Percentiles rank a stretch among this genome's conserved stretches.
Evolutionary conservation across 2,113 vertebrate genomes (phyloP).

Genomic region (Dicentrarchus labrax): DNA sequence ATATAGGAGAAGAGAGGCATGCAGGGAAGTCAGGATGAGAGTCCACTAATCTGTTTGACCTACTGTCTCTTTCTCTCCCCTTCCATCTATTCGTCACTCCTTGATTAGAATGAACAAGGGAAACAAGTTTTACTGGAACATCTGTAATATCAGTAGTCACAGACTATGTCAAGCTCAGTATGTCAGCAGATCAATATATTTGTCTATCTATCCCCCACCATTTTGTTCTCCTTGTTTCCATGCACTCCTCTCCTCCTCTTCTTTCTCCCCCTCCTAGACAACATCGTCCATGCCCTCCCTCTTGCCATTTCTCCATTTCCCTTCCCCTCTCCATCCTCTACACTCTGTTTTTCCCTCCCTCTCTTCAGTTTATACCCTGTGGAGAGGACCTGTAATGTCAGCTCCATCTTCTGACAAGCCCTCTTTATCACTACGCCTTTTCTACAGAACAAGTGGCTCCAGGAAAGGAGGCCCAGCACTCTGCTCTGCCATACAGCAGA

Average conservation of each 20-base stretch:
- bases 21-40: constrained; percentile 14
- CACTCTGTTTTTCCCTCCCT: not conserved
- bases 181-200: constrained; percentile 35
- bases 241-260: constrained; percentile 19
- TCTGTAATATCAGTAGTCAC: constrained; percentile 8
- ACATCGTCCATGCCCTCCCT: not conserved
- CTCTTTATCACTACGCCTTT: constrained; percentile 20
- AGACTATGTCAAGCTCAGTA: constrained; percentile 7
- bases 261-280: not conserved
- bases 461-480: not conserved
- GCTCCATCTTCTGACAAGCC: constrained; percentile 39
- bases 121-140: constrained; percentile 7
- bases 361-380: constrained; percentile 21
- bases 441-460: constrained; percentile 36
- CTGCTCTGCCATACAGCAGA: constrained; percentile 5
- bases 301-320: not conserved
- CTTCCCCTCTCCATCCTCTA: not conserved
- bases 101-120: not conserved
- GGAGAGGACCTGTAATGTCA: constrained; percentile 38
- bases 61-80: not conserved
- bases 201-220: not conserved
- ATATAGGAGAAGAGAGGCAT: not conserved
- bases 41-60: constrained; percentile 33
- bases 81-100: not conserved
- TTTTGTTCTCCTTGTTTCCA: constrained; percentile 36